These are phyloP conservation scores for Xanthorhoe designata DNA, from an alignment of 2,888 invertebrate genomes.

Conservation along the genomic window DNA sequence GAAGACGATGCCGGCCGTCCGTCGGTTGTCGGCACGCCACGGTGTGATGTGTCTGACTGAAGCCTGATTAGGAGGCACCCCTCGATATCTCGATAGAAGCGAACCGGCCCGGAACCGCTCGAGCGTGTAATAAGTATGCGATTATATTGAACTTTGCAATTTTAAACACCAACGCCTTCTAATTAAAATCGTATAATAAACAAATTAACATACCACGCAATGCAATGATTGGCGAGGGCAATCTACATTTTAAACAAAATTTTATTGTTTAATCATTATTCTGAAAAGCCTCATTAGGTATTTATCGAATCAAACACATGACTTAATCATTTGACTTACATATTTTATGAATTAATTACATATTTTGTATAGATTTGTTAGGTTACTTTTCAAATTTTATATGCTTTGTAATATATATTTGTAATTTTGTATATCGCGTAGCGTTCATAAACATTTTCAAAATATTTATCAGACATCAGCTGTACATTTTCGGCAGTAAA, in stretches of 20 bases:
- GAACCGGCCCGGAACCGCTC: slow-evolving; percentile 69
- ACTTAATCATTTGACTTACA: not conserved
- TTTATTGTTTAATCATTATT: slow-evolving; percentile 3
- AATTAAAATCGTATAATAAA: slow-evolving; percentile 15
- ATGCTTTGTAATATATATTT: no score
- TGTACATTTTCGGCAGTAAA: no score
- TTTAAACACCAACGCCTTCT: slow-evolving; percentile 26
- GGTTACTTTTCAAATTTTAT: not conserved
- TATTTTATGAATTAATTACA: not conserved
- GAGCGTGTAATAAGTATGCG: slow-evolving; percentile 65
- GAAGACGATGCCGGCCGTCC: not conserved
- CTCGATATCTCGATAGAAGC: slow-evolving; percentile 65
- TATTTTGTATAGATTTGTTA: not conserved
- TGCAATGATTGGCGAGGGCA: not conserved
- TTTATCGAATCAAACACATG: not conserved
- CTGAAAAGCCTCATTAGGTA: not conserved
- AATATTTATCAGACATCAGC: no score
- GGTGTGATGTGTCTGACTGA: slow-evolving; percentile 48
- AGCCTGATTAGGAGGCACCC: slow-evolving; percentile 78
- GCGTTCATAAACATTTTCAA: no score
- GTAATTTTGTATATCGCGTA: no score
- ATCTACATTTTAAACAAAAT: slow-evolving; percentile 2
- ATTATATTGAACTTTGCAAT: slow-evolving; percentile 59
- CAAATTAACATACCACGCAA: slow-evolving; percentile 13
- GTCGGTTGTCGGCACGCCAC: not conserved